phyloP scores from a whole-genome alignment of 1,140 invertebrate genomes.

The Drosophila truncata region DNA sequence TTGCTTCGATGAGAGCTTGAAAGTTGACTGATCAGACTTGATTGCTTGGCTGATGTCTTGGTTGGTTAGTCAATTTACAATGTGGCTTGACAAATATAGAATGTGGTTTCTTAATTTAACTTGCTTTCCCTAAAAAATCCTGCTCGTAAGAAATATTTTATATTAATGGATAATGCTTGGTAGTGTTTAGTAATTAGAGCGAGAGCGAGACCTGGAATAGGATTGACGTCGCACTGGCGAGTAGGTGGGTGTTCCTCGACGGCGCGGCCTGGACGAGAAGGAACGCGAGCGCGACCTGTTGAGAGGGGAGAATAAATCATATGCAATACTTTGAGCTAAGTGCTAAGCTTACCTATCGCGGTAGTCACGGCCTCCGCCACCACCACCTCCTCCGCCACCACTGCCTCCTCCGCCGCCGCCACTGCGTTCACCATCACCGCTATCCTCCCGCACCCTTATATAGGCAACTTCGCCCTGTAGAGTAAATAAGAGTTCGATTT shows the following conservation, averaged over 20 bases:
- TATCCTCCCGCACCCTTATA: conserved; percentile 97
- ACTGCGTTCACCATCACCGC: conserved; percentile 87
- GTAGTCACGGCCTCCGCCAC: conserved; percentile 79
- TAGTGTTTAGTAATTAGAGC: conserved; percentile 86
- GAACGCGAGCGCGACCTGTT: conserved; percentile 90
- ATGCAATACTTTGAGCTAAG: neutral
- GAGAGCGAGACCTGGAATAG: conserved; percentile 90
- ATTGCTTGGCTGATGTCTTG: conserved; percentile 22
- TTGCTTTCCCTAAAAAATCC: conserved; percentile 72
- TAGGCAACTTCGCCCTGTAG: conserved; percentile 97
- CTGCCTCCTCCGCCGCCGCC: conserved; percentile 86
- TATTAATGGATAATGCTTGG: conserved; percentile 75
- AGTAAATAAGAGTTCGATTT: conserved; percentile 1
- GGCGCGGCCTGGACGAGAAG: conserved; percentile 91
- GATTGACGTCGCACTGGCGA: conserved; percentile 93
- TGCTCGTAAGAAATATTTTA: conserved; percentile 77
- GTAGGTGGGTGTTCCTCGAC: conserved; percentile 91
- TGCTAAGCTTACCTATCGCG: conserved; percentile 79
- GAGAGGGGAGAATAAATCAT: conserved; percentile 6
- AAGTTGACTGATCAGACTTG: conserved; percentile 38
- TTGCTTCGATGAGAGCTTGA: conserved; percentile 20
- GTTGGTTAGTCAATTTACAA: conserved; percentile 43
- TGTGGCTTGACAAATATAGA: conserved; percentile 42
- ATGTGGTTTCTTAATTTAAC: conserved; percentile 45
- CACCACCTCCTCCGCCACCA: conserved; percentile 68